Conservation (phyloP, 2,797 vertebrate species). For the Chiroxiphia lanceolata region DNA sequence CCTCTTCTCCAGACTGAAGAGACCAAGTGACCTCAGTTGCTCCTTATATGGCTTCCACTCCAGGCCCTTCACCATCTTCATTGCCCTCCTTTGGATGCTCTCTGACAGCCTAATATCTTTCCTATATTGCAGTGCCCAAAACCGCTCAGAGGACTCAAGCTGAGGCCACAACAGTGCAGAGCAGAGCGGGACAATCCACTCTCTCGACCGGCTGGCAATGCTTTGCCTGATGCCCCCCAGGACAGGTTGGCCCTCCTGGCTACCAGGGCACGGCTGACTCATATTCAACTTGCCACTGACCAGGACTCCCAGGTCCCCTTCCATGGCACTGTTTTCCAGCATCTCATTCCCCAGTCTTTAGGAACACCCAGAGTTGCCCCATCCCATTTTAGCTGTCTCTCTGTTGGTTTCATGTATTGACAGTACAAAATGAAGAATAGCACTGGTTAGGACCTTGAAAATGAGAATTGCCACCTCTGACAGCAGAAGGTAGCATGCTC, state of each 20-base stretch:
- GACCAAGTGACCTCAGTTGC: neutral
- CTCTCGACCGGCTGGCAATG: fast-evolving
- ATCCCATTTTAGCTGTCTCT: neutral
- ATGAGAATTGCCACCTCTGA: neutral
- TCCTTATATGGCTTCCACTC: neutral
- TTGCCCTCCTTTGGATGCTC: neutral
- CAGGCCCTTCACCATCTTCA: neutral
- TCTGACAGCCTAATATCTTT: neutral
- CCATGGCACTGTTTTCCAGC: neutral
- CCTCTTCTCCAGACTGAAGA: neutral
- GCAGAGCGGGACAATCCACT: neutral
- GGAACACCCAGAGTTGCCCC: too few relatives aligned
- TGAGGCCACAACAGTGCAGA: neutral
- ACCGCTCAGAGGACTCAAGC: neutral
- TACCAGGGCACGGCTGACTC: neutral
- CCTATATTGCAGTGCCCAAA: neutral
- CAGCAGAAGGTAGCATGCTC: neutral
- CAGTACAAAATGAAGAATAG: neutral
- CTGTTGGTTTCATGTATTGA: neutral
- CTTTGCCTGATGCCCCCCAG: neutral
- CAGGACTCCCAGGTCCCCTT: neutral
- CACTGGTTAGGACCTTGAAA: neutral
- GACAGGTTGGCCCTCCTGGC: neutral
- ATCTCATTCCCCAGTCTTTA: neutral
- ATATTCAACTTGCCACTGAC: neutral